Evolutionary conservation across 2,888 invertebrate genomes (phyloP).

Genomic region (Drosophila testacea): DNA sequence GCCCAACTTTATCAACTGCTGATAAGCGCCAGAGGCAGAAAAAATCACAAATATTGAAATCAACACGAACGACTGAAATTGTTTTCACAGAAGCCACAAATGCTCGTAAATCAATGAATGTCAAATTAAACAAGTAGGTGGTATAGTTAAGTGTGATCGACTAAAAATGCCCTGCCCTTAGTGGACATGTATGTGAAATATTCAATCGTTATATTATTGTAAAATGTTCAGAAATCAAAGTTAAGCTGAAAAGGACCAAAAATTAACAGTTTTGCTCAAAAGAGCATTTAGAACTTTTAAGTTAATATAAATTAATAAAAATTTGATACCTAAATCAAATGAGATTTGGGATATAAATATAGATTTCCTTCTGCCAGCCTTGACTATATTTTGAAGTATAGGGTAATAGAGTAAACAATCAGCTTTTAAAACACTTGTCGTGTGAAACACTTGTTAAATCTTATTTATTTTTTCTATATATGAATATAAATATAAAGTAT

Average conservation of each 20-base stretch:
- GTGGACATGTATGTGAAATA: not conserved
- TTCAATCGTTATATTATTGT: not conserved
- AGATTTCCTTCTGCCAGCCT: too few relatives aligned
- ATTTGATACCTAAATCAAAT: not conserved
- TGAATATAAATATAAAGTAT: not conserved
- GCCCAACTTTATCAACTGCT: conserved; percentile 46
- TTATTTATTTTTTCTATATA: conserved; percentile 14
- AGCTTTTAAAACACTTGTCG: conserved; percentile 14
- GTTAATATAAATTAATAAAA: not conserved
- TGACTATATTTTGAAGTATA: not conserved
- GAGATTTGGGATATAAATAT: too few relatives aligned
- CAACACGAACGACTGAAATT: conserved; percentile 34
- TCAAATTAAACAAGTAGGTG: conserved; percentile 25
- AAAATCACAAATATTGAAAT: conserved; percentile 28
- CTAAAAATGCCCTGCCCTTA: not conserved
- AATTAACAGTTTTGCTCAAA: too few relatives aligned
- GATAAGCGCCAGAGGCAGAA: conserved; percentile 42
- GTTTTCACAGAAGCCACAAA: conserved; percentile 34
- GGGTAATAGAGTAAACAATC: conserved; percentile 27
- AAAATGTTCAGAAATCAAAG: not conserved
- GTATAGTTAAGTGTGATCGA: not conserved
- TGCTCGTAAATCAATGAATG: conserved; percentile 47
- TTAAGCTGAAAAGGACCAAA: not conserved
- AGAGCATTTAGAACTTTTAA: too few relatives aligned
- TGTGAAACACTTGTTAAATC: too few relatives aligned